Evolutionary conservation across 30 jellyfish, hydroid and myxozoan genomes (phyloP), one percentile per base, ranked within the genome.

Genomic region (Turritopsis rubra): DNA sequence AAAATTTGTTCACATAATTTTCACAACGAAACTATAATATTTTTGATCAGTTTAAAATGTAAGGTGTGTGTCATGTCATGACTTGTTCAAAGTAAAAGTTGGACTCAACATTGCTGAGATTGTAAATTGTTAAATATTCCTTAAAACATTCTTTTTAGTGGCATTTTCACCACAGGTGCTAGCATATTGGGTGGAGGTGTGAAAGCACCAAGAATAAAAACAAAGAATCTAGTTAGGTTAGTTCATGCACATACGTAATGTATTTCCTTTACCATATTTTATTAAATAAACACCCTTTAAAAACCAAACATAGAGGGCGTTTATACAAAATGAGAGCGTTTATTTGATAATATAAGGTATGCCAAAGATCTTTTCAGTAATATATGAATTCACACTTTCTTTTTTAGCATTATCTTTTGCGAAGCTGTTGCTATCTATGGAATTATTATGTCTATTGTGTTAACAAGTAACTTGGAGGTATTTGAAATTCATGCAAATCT

Each of bases 341-440:
- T n/a, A n/a, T n/a, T n/a, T n/a, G n/a, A n/a, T n/a, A n/a, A n/a
- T n/a, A n/a, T n/a, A n/a, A 72, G 80, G 24, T 72, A 72, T 25
- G 28, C 21, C 80, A 72, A 1, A 18, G 80, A 18, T 72, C 73
- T 23, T 60, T 60, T 21, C 0, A 83, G 30, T n/a, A 16, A n/a
- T 25, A 78, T 4, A 7, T 78, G 27, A 16, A 74, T 9, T 0
- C 41, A 18, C 17, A 20, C 27, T 74, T 9, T 16, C 66, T 86
- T 18, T 87, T 88, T 54, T 65, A 94, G 99, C 79, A 94, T 94
- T 53, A 94, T 94, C 54, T 94, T 94, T 76, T 94, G 99, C 75
- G 99, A 94, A 73, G 99, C 99, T 30, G 99, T 94, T 30, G 99
- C 99, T 7, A 94, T 94, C 24, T 94, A 94, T 89, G 99, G 99